phyloP scores from a whole-genome alignment of 2,797 vertebrate genomes.

The Cheirogaleus major region DNA sequence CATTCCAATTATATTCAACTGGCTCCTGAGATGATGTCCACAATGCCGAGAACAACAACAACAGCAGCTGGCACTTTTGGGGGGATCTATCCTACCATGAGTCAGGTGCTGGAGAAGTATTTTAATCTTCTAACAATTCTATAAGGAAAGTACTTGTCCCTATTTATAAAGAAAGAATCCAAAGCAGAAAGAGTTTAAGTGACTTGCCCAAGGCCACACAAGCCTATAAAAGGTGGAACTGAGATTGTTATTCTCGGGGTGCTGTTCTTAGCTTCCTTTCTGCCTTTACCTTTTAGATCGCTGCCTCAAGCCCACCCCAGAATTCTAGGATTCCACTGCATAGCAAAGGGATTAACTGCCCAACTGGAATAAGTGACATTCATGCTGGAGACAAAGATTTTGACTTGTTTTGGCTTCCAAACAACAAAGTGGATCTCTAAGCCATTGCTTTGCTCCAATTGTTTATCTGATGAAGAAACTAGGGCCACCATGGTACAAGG shows the following conservation, averaged over 20 bases:
- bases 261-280: neutral
- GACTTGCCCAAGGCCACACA: neutral
- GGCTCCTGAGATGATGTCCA: neutral
- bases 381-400: neutral
- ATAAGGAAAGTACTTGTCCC: neutral
- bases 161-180: neutral
- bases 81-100: neutral
- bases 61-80: neutral
- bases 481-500: neutral
- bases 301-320: neutral
- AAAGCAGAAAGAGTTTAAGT: neutral
- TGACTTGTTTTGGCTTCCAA: neutral
- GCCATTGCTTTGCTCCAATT: neutral
- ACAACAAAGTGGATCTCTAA: neutral
- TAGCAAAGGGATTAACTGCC: neutral
- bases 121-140: neutral
- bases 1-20: neutral
- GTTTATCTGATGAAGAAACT: neutral
- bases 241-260: neutral
- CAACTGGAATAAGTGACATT: neutral
- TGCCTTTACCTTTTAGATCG: neutral
- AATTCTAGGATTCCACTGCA: neutral
- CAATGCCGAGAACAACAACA: neutral
- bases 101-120: neutral
- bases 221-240: neutral